Evolutionary conservation across 2,113 vertebrate species (phyloP).

Genomic region (Indri indri): DNA sequence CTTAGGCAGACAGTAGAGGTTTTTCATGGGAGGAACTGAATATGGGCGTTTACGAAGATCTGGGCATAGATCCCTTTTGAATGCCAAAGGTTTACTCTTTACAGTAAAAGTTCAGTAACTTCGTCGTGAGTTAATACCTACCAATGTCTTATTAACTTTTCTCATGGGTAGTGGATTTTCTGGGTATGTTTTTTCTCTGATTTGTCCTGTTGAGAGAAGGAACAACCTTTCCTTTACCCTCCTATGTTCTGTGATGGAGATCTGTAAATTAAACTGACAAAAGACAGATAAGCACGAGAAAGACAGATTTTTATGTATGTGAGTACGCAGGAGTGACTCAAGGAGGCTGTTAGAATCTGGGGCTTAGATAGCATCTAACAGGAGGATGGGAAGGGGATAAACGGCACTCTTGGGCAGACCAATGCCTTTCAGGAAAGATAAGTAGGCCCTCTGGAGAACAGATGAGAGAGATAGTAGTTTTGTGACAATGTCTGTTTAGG

Average conservation of each 20-base stretch:
- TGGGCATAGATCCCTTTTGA: background rate
- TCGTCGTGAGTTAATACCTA: background rate
- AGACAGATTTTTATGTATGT: conserved; percentile 17
- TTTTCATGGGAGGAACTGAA: background rate
- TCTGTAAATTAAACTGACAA: background rate
- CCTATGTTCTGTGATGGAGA: background rate
- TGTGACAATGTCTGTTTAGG: background rate
- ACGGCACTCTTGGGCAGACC: background rate
- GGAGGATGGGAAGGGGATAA: background rate
- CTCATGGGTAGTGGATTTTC: background rate
- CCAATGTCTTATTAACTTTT: background rate
- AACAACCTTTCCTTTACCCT: background rate
- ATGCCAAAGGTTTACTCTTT: background rate
- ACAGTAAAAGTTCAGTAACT: background rate
- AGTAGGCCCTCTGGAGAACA: background rate
- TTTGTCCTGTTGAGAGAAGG: background rate
- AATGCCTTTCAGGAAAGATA: conserved; percentile 34
- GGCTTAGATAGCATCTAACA: background rate
- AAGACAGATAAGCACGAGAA: background rate
- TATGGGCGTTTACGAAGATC: background rate
- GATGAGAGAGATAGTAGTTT: background rate
- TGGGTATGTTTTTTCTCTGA: background rate
- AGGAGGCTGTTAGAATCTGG: background rate
- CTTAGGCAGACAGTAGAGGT: background rate
- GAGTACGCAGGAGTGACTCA: background rate